These are phyloP conservation scores for Solenopsis invicta DNA, from an alignment of 1,140 invertebrate species.

Conservation along the genomic window DNA sequence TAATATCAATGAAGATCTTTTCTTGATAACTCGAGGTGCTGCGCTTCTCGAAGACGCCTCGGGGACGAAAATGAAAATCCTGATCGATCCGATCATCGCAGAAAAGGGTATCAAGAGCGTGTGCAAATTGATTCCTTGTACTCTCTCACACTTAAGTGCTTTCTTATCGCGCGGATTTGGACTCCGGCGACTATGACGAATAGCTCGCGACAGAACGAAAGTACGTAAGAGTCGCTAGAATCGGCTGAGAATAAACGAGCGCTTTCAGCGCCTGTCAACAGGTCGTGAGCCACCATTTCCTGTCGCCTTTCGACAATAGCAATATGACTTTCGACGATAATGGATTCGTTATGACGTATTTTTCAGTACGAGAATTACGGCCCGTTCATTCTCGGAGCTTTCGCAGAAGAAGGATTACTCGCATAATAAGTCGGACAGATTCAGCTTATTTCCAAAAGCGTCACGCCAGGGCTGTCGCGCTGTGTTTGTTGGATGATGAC, in stretches of 20 bases:
- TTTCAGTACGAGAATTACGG: neutral
- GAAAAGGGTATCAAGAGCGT: conserved; percentile 41
- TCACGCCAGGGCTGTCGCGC: neutral
- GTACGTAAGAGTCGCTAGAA: conserved; percentile 51
- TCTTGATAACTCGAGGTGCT: conserved; percentile 48
- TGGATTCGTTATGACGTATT: conserved; percentile 37
- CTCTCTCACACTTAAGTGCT: conserved; percentile 74
- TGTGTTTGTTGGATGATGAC: neutral
- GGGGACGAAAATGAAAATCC: neutral
- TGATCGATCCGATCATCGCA: neutral
- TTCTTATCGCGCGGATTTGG: conserved; percentile 76
- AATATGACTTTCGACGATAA: conserved; percentile 46
- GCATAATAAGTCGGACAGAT: neutral
- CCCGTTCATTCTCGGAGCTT: neutral
- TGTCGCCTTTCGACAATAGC: conserved; percentile 10
- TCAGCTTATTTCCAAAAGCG: neutral
- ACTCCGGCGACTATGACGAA: conserved; percentile 63
- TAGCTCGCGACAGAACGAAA: conserved; percentile 45
- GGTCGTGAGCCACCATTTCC: conserved; percentile 36
- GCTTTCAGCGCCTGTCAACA: conserved; percentile 38
- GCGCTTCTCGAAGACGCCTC: neutral
- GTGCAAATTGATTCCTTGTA: conserved; percentile 79
- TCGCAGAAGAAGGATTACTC: neutral
- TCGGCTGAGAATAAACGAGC: conserved; percentile 50
- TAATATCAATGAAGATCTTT: conserved; percentile 21